phyloP scores from a whole-genome alignment of 1,140 invertebrate species.

The Zaprionus capensis region DNA sequence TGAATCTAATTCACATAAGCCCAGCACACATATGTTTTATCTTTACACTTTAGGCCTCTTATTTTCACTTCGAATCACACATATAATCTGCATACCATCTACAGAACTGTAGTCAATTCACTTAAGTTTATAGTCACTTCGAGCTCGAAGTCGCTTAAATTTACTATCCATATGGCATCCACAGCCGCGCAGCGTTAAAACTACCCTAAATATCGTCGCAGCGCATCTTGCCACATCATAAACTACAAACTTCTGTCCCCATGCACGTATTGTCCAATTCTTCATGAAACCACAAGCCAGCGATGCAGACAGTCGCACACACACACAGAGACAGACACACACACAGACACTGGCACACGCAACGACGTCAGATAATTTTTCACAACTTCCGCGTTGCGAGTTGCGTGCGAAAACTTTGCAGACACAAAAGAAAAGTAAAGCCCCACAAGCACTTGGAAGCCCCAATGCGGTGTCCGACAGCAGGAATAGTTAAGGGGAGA shows the following conservation, averaged over 20 bases:
- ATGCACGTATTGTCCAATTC: slow-evolving; percentile 6
- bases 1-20: too few relatives aligned
- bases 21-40: background rate
- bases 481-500: background rate
- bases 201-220: slow-evolving; percentile 5
- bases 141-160: background rate
- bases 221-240: slow-evolving; percentile 21
- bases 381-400: slow-evolving; percentile 48
- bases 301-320: slow-evolving; percentile 5
- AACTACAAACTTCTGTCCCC: slow-evolving; percentile 13
- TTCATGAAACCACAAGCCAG: slow-evolving; percentile 18
- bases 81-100: background rate
- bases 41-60: too few relatives aligned
- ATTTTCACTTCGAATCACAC: background rate
- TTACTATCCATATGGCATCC: background rate
- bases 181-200: background rate
- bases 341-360: background rate
- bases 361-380: slow-evolving; percentile 58
- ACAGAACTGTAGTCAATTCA: background rate
- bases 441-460: slow-evolving; percentile 24
- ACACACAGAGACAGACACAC: slow-evolving; percentile 2
- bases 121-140: background rate
- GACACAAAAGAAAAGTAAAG: slow-evolving; percentile 24
- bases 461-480: slow-evolving; percentile 2
- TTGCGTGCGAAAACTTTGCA: slow-evolving; percentile 62